A percentile compares a stretch with the other conserved stretches of the same genome.
Evolutionary conservation across 2,113 vertebrate genomes (phyloP).

Genomic region (Aptenodytes forsteri): DNA sequence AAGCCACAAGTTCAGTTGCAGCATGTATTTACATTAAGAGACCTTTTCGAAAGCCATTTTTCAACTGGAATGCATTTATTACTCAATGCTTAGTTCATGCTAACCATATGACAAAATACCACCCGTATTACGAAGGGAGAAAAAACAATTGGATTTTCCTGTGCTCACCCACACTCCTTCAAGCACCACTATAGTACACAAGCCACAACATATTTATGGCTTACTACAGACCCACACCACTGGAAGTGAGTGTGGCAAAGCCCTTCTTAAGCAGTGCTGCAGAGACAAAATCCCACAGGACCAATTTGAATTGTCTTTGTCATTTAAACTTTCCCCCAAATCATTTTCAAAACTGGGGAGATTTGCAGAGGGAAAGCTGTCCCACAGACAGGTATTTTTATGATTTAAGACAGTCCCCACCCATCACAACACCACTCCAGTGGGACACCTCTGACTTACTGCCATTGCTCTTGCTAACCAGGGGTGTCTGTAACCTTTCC

Average conservation of each 20-base stretch:
- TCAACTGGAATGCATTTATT: background rate
- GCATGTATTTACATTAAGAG: background rate
- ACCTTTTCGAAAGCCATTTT: background rate
- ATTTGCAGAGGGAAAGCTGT: background rate
- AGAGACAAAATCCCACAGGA: background rate
- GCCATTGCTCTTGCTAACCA: background rate
- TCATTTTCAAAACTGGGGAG: background rate
- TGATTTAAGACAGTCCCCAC: background rate
- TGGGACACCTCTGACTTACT: background rate
- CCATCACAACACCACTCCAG: background rate
- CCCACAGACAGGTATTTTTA: background rate
- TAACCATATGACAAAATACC: constrained; percentile 3
- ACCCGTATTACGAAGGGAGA: background rate
- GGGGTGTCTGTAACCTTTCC: background rate
- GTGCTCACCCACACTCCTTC: background rate
- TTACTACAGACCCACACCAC: background rate
- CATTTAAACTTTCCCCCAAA: background rate
- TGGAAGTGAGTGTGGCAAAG: background rate
- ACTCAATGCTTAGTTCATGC: background rate
- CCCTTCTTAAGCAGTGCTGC: background rate
- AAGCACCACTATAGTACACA: background rate
- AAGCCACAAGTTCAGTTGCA: background rate
- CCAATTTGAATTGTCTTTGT: background rate
- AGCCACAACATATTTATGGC: background rate
- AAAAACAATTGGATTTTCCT: background rate